A percentile compares a stretch with the other conserved stretches of the same genome.
Conservation (phyloP, 2,888 invertebrate genomes). For the Apotomis turbidana region DNA sequence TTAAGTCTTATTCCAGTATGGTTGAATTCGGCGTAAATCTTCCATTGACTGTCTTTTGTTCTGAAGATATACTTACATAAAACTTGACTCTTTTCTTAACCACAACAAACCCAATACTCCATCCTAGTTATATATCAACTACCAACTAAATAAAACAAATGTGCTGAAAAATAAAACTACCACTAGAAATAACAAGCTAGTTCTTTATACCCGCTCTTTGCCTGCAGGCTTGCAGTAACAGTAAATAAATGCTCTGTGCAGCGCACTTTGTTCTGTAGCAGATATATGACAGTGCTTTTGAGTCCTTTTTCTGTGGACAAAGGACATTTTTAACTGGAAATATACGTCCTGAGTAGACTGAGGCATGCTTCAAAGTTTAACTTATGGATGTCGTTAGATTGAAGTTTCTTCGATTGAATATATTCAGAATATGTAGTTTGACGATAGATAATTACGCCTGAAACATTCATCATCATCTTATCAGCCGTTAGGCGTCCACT, state of each 20-base stretch:
- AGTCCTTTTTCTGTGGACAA: slow-evolving; percentile 4
- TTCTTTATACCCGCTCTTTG: slow-evolving; percentile 14
- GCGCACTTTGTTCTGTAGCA: slow-evolving; percentile 25
- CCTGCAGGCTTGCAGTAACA: slow-evolving; percentile 9
- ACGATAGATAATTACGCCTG: too few species aligned
- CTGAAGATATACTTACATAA: too few species aligned
- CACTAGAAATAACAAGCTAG: slow-evolving; percentile 19
- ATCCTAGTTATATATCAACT: not conserved
- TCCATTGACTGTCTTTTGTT: too few species aligned
- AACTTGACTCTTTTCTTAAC: too few species aligned
- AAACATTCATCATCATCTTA: too few species aligned
- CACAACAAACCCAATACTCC: too few species aligned
- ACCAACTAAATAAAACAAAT: slow-evolving; percentile 2
- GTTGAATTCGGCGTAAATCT: too few species aligned
- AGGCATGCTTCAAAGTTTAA: not conserved
- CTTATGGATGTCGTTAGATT: not conserved
- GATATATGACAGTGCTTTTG: slow-evolving; percentile 7
- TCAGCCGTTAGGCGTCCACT: too few species aligned
- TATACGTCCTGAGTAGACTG: not conserved
- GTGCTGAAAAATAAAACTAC: slow-evolving; percentile 2
- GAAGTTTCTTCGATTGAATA: not conserved
- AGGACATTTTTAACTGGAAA: not conserved
- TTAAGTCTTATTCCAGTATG: too few species aligned
- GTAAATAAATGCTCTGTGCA: slow-evolving; percentile 15
- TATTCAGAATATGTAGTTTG: not conserved